Base-by-base conservation (phyloP, 2,113 vertebrate species). In the Ancistrus triradiatus region DNA sequence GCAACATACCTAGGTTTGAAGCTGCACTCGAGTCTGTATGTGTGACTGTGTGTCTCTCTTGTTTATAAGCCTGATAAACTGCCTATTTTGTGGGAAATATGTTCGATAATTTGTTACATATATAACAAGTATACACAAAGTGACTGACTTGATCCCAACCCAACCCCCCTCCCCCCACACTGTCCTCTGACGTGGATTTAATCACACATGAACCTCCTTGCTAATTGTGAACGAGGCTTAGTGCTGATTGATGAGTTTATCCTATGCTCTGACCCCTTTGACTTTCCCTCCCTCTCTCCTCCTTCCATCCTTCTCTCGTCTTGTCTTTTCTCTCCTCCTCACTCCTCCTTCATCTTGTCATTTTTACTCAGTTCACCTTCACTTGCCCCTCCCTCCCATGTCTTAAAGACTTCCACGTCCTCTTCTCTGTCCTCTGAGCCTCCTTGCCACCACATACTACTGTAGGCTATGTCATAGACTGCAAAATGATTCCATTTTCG, bases 221-320 rank as follows among this genome's bases (percentile, higher is more conserved):
- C 73, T 82, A 86, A 84, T 86, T 86, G 63, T 74, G 70, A 79
- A 75, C 77, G 69, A 85, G 71, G 69, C 74, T 74, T 61, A 46
- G 63, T 53, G 73, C 38, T 64, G 61, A 48, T 69, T 73, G 70
- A 84, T 82, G 72, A 75, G 57, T 46, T 60, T 51, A 44, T 75
- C 74, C 59, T 74, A 56, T 70, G 52, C 52, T 52, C 48, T 58
- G 38, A 44, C 31, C 56, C 40, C 53, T 21, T 53, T 72, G 40
- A 52, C 55, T 56, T 55, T 66, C 58, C 7, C 53, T 7, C 44
- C 50, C 7, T 58, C 9, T 27, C 43, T 35, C 9, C 25, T 25
- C 31, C 35, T 43, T 56, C 50, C 22, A 55, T 59, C 44, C 27
- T 46, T 43, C 35, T 25, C 27, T 27, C 22, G 38, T 44, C 51